Conservation (phyloP, 2,888 invertebrate species). For the Drosophila nr. perissopoda region DNA sequence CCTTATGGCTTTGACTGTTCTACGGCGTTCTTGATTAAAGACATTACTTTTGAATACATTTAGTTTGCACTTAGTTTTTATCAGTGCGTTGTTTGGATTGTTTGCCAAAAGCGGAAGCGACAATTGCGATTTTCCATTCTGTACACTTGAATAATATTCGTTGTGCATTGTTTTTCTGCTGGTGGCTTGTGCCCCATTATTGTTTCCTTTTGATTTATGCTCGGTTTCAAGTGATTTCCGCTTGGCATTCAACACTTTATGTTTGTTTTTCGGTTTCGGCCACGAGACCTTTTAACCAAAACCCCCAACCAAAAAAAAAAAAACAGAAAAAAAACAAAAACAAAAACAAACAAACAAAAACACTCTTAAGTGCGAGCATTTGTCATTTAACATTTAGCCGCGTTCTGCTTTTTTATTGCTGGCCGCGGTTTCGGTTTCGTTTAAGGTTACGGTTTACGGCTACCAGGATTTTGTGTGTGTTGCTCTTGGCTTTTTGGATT, state of each 20-base stretch:
- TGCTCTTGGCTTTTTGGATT: slow-evolving; percentile 18
- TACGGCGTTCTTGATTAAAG: slow-evolving; percentile 48
- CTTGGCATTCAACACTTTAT: slow-evolving; percentile 74
- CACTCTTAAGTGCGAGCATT: slow-evolving; percentile 60
- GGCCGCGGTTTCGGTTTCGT: slow-evolving; percentile 39
- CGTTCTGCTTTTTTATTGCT: slow-evolving; percentile 18
- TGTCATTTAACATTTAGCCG: slow-evolving; percentile 63
- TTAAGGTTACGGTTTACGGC: slow-evolving; percentile 11
- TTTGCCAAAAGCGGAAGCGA: slow-evolving; percentile 43
- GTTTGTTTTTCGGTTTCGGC: slow-evolving; percentile 57
- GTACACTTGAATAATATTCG: slow-evolving; percentile 30
- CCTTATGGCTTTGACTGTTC: slow-evolving; percentile 46
- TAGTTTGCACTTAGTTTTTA: slow-evolving; percentile 33
- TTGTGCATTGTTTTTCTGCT: slow-evolving; percentile 29
- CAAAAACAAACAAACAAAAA: background rate
- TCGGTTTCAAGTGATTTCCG: slow-evolving; percentile 81
- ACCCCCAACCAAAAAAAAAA: background rate
- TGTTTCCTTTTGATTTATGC: slow-evolving; percentile 77
- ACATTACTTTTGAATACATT: slow-evolving; percentile 19
- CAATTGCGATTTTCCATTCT: slow-evolving; percentile 58
- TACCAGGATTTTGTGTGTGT: slow-evolving; percentile 22
- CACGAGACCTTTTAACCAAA: slow-evolving; percentile 35
- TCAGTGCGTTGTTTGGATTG: slow-evolving; percentile 17
- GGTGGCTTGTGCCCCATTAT: slow-evolving; percentile 56
- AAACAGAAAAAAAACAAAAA: background rate